Conservation (phyloP, 2,113 vertebrate genomes). For the Oreamnos americanus region DNA sequence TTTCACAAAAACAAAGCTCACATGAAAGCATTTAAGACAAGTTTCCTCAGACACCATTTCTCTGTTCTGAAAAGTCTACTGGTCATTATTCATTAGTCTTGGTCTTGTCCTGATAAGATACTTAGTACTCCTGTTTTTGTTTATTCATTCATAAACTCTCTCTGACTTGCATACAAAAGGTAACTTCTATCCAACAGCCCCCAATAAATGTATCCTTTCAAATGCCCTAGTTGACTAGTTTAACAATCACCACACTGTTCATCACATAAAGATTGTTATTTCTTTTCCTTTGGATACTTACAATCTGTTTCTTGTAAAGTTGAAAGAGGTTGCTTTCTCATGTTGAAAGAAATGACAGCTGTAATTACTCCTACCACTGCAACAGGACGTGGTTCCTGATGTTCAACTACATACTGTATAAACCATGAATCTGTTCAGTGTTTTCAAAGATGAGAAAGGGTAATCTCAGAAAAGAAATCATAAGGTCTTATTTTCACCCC, state of each 20-base stretch:
- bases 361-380: slow-evolving; percentile 59
- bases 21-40: slow-evolving; percentile 44
- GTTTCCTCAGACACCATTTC: not conserved
- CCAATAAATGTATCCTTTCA: not conserved
- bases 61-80: not conserved
- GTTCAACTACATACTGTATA: not conserved
- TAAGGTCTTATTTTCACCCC: not conserved
- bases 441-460: slow-evolving; percentile 47
- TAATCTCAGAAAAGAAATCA: not conserved
- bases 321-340: slow-evolving; percentile 67
- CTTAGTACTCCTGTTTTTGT: not conserved
- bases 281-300: slow-evolving; percentile 51
- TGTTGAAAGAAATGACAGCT: slow-evolving; percentile 69
- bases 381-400: slow-evolving; percentile 8
- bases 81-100: not conserved
- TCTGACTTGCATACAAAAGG: not conserved
- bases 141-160: slow-evolving; percentile 42
- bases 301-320: slow-evolving; percentile 75
- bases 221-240: slow-evolving; percentile 43
- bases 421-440: slow-evolving; percentile 22
- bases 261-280: slow-evolving; percentile 49
- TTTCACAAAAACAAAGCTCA: slow-evolving; percentile 18
- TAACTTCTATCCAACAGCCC: not conserved
- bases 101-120: not conserved
- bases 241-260: slow-evolving; percentile 61